Evolutionary conservation across 2,113 vertebrate species (phyloP).

Genomic region (Trichomycterus rosablanca): DNA sequence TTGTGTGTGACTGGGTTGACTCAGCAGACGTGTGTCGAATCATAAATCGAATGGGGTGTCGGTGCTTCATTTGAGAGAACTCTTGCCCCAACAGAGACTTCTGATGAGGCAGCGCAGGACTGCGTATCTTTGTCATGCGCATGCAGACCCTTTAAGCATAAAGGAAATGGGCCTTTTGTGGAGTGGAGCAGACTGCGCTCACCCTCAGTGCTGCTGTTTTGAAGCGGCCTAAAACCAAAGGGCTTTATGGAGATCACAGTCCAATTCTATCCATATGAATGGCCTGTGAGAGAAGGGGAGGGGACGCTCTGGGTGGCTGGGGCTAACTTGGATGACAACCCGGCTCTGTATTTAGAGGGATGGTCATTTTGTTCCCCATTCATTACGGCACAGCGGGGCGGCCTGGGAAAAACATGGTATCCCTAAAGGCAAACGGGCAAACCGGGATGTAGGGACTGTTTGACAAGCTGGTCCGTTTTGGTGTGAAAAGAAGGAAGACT

Average conservation of each 20-base stretch:
- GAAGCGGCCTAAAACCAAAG: slow-evolving; percentile 36
- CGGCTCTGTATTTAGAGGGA: slow-evolving; percentile 43
- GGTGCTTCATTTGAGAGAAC: slow-evolving; percentile 5
- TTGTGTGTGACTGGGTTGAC: neutral
- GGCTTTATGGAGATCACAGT: slow-evolving; percentile 61
- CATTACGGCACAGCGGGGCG: slow-evolving; percentile 65
- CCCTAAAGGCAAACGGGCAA: slow-evolving; percentile 55
- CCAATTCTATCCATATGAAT: slow-evolving; percentile 77
- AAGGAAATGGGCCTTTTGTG: slow-evolving; percentile 63
- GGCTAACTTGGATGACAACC: slow-evolving; percentile 37
- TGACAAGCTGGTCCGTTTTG: slow-evolving; percentile 23
- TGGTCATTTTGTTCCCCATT: slow-evolving; percentile 58
- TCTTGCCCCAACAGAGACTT: slow-evolving; percentile 11
- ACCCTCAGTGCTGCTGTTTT: slow-evolving; percentile 54
- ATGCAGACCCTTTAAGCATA: slow-evolving; percentile 66
- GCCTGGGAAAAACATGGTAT: slow-evolving; percentile 59
- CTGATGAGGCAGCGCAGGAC: slow-evolving; percentile 25
- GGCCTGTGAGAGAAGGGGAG: slow-evolving; percentile 45
- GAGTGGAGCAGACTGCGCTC: slow-evolving; percentile 53
- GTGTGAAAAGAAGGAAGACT: slow-evolving; percentile 8
- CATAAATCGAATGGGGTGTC: slow-evolving; percentile 8
- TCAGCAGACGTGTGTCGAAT: neutral
- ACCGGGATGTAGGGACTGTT: slow-evolving; percentile 36
- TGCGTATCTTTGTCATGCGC: slow-evolving; percentile 72
- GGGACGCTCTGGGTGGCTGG: slow-evolving; percentile 42